Conservation (phyloP, 2,888 invertebrate genomes). For the Germaria angustata region DNA sequence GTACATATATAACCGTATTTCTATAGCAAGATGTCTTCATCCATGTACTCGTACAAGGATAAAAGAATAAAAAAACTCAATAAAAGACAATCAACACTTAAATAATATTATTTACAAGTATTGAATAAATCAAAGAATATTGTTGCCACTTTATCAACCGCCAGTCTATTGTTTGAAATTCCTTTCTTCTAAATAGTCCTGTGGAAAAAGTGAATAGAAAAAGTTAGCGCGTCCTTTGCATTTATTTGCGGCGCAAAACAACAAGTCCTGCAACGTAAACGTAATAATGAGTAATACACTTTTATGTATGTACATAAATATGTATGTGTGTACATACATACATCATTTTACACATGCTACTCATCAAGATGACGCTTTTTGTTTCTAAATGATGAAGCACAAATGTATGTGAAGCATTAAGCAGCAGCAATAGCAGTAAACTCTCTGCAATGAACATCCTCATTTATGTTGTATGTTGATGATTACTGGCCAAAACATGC, state of each 20-base stretch:
- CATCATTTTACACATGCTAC: slow-evolving; percentile 16
- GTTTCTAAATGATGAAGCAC: not conserved
- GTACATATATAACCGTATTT: not conserved
- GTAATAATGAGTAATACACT: slow-evolving; percentile 22
- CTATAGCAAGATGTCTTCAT: not conserved
- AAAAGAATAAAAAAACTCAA: no score
- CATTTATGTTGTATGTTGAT: slow-evolving; percentile 44
- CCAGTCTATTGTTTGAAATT: slow-evolving; percentile 6
- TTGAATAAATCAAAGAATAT: not conserved
- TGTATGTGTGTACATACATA: not conserved
- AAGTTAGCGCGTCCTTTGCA: slow-evolving; percentile 48
- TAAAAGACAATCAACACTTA: not conserved
- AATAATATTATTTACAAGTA: not conserved
- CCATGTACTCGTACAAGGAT: no score
- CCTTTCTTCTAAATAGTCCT: not conserved
- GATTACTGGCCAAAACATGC: slow-evolving; percentile 68
- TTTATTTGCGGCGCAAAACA: slow-evolving; percentile 51
- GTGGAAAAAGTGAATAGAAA: not conserved
- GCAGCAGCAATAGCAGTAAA: not conserved
- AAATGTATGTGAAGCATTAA: not conserved
- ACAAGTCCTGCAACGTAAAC: not conserved
- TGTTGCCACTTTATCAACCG: not conserved
- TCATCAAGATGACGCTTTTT: slow-evolving; percentile 7
- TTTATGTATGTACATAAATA: slow-evolving; percentile 2
- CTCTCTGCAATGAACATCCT: slow-evolving; percentile 7